Conservation (phyloP, 2,888 invertebrate species). For the Meandrusa payeni region DNA sequence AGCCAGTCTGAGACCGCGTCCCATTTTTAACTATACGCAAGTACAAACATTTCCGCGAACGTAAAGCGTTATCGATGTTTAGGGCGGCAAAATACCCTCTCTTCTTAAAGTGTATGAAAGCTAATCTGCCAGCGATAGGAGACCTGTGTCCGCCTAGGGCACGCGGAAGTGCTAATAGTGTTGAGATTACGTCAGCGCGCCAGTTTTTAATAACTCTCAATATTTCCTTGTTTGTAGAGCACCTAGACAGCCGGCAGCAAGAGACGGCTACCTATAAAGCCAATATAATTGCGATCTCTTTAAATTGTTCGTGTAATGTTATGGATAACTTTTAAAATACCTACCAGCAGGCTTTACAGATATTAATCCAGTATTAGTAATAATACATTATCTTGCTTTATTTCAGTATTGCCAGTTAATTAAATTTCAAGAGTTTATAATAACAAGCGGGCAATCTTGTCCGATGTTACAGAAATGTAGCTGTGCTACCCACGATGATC, state of each 20-base stretch:
- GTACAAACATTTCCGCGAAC: conserved; percentile 60
- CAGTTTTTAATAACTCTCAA: conserved; percentile 75
- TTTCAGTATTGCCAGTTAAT: too few species aligned
- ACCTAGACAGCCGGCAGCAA: conserved; percentile 18
- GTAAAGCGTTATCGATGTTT: conserved; percentile 51
- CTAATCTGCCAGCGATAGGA: conserved; percentile 29
- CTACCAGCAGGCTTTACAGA: too few species aligned
- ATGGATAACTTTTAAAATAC: too few species aligned
- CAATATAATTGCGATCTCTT: conserved; percentile 4
- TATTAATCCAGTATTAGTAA: too few species aligned
- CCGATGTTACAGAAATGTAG: conserved; percentile 33
- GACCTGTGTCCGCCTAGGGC: conserved; percentile 53
- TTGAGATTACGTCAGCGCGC: conserved; percentile 73
- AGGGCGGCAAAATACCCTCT: conserved; percentile 23
- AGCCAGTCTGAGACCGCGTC: conserved; percentile 61
- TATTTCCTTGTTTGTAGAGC: conserved; percentile 71
- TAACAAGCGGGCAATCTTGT: too few species aligned
- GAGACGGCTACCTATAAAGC: conserved; percentile 10
- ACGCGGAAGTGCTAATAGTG: conserved; percentile 69
- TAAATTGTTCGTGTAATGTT: not conserved
- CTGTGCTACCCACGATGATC: conserved; percentile 53
- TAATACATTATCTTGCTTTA: too few species aligned
- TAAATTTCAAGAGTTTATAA: too few species aligned
- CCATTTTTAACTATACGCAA: conserved; percentile 62
- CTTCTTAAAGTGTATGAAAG: conserved; percentile 1